Evolutionary conservation across 1,140 invertebrate genomes (phyloP), one percentile per base, ranked within the genome.

Genomic region (Trichomalopsis sarcophagae): DNA sequence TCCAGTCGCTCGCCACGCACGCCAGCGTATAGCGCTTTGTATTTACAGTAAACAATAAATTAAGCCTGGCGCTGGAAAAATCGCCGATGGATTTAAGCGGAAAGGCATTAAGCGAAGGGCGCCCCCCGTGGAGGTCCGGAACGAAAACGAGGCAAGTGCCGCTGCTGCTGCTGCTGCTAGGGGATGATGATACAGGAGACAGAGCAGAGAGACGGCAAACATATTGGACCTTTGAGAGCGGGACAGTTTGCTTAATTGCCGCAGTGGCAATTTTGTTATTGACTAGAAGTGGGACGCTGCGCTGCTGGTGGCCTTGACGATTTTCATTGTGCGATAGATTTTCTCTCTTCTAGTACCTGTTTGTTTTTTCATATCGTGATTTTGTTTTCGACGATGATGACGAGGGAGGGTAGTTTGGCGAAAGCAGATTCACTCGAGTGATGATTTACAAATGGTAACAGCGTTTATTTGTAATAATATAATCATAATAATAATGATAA

Each of bases 401-500:
- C 27, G 55, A 9, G 40, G 10, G 40, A 44, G 1, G 10, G 40
- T 44, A 44, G 55, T 17, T 21, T 17, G 6, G 4, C 4, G 17
- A 62, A 55, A 62, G 21, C 17, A 62, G 14, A n/a, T 62, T 62
- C 17, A 62, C 27, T 27, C 55, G 13, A 55, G 21, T 21, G 21
- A 50, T 80, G 33, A 84, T 87, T 88, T 93, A 93, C 91, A 93
- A 93, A 93, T 93, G 88, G 91, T 93, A 93, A 93, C 92, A 93
- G 92, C 91, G 86, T 93, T 93, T 93, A 93, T 93, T 93, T 82
- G 89, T 93, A 91, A 92, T 92, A 89, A 88, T 91, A 76, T 81
- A 68, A 76, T 84, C 71, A 68, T 85, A 82, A 82, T 89, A 87
- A 89, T 89, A 89, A 87, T 87, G 83, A 85, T 87, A 81, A 82